Conservation (phyloP, 2,797 vertebrate species). For the Anolis apletophallus region DNA sequence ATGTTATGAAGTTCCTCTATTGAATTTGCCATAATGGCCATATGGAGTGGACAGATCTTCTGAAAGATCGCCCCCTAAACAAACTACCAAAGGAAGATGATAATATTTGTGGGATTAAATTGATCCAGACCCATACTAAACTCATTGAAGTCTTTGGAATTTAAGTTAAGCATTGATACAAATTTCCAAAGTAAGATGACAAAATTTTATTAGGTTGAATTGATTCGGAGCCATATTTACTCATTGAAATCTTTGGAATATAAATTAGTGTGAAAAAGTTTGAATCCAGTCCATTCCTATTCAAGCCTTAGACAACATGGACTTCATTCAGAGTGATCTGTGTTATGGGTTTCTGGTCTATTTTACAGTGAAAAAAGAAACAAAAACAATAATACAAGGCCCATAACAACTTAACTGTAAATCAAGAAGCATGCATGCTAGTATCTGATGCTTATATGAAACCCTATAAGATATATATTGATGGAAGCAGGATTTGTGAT, state of each 20-base stretch:
- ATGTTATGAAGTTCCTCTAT: neutral
- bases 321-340: neutral
- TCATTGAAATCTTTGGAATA: neutral
- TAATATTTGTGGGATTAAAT: neutral
- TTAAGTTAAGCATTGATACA: neutral
- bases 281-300: neutral
- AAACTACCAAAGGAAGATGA: neutral
- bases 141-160: neutral
- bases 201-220: neutral
- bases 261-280: neutral
- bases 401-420: neutral
- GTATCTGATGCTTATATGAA: neutral
- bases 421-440: neutral
- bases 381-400: neutral
- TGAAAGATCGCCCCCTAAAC: neutral
- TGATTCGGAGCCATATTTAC: neutral
- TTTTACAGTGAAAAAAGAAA: neutral
- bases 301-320: neutral
- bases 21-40: neutral
- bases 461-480: neutral
- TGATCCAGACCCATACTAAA: neutral
- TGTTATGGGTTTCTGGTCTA: neutral
- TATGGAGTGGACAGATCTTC: neutral
- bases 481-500: neutral
- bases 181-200: neutral